Percentiles rank a stretch among this genome's conserved stretches.
Evolutionary conservation across 2,797 vertebrate genomes (phyloP).

Genomic region (Cetoscarus ocellatus): DNA sequence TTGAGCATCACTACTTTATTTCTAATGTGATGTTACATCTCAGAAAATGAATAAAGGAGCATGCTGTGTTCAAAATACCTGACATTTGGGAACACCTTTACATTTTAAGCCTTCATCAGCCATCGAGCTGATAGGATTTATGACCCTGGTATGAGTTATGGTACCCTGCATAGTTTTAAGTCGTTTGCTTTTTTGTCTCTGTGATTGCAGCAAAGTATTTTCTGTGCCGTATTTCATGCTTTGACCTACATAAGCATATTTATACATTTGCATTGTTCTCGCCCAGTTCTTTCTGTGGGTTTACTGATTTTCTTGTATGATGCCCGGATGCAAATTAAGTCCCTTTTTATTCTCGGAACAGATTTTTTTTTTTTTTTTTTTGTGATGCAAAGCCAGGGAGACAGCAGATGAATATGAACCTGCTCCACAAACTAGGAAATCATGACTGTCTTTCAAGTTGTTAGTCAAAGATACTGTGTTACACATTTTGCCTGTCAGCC

Average conservation of each 20-base stretch:
- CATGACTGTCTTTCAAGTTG: background rate
- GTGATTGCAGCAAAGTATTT: background rate
- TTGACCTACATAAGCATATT: background rate
- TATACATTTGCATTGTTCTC: background rate
- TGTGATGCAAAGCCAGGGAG: background rate
- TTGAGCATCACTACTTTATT: slow-evolving; percentile 8
- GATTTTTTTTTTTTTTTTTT: no score
- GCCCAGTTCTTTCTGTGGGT: background rate
- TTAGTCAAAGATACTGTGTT: background rate
- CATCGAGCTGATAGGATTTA: background rate
- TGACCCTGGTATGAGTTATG: background rate
- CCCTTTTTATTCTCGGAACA: background rate
- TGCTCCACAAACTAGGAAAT: background rate
- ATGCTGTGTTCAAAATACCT: background rate
- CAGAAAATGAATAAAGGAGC: slow-evolving; percentile 20
- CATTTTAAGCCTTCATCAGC: background rate
- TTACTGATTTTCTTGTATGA: background rate
- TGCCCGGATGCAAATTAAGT: background rate
- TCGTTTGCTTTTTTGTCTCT: background rate
- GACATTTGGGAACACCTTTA: background rate
- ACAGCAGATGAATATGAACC: background rate
- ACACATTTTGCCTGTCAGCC: slow-evolving; percentile 5
- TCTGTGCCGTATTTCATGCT: background rate
- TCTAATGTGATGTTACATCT: slow-evolving; percentile 28
- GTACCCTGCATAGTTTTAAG: background rate